Base-by-base conservation (phyloP, 2,888 invertebrate genomes). In the Nomada ruficornis region DNA sequence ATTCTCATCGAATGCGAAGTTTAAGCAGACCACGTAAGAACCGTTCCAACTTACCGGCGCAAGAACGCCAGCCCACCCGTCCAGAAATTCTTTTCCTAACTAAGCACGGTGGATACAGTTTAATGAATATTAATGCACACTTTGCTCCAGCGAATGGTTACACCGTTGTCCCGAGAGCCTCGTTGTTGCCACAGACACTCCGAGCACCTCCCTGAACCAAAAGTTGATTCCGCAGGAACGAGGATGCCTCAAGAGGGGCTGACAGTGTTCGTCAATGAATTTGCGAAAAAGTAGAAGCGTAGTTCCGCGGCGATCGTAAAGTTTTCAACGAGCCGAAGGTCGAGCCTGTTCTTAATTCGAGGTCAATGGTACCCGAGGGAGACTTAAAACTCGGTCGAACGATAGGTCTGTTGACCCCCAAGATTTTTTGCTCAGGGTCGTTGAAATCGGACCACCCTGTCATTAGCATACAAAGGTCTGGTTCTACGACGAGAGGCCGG, bases 391-490 rank as follows among this genome's bases (percentile, higher is more conserved):
- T 88, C 83, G 88, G 84, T 62, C 88, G 84, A 82, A 75, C 86
- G 88, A 84, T 81, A 82, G 83, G 84, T 84, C 83, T 84, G 88
- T 89, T 90, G 90, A 90, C 90, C 90, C 87, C 73, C 52, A 90
- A 89, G 88, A 86, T 88, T 87, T 89, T 86, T 88, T 85, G 82
- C 86, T 83, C 83, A 74, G 74, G 81, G 77, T 75, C 82, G 78
- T 59, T 84, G 88, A 88, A 88, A 88, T 87, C 88, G 89, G 91
- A 90, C 91, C 86, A 90, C 90, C 91, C 88, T 88, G 88, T 89
- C 88, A 91, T 91, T 91, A 91, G 87, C 90, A 90, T 90, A 90
- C 89, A 88, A 89, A 89, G 84, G 88, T 85, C 82, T 71, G 79
- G 67, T 63, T 83, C 80, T 63, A 71, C 67, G 60, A 23, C 76